These are phyloP conservation scores for Tuta absoluta DNA, from an alignment of 2,888 invertebrate species.

Conservation along the genomic window DNA sequence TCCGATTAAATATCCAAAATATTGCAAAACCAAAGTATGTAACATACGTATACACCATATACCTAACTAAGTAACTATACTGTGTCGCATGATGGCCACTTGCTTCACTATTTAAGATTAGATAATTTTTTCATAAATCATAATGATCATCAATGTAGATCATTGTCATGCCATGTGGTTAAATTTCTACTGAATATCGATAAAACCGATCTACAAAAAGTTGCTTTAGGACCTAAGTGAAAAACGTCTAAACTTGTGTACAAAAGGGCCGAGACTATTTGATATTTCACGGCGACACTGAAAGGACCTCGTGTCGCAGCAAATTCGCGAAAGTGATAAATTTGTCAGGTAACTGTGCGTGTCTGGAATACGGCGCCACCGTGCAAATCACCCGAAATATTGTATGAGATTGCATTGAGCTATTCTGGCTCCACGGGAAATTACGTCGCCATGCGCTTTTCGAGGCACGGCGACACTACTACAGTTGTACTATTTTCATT, in stretches of 20 bases:
- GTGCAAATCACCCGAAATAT: conserved; percentile 70
- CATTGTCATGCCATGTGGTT: background rate
- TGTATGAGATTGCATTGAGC: conserved; percentile 65
- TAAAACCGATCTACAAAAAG: too few relatives aligned
- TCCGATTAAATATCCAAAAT: too few relatives aligned
- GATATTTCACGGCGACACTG: conserved; percentile 18
- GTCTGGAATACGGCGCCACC: conserved; percentile 60
- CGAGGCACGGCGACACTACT: background rate
- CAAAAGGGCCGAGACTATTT: background rate
- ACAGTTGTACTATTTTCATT: background rate
- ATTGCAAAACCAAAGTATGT: too few relatives aligned
- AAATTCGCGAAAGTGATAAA: conserved; percentile 70
- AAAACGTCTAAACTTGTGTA: conserved; percentile 6
- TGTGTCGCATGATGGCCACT: too few relatives aligned
- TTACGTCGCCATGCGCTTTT: conserved; percentile 42
- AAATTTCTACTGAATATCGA: background rate
- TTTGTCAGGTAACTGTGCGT: conserved; percentile 74
- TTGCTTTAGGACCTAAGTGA: background rate
- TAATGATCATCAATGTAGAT: background rate
- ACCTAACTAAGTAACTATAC: too few relatives aligned
- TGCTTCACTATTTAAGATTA: too few relatives aligned
- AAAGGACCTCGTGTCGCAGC: conserved; percentile 20
- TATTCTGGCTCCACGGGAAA: conserved; percentile 53
- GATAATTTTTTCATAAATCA: too few relatives aligned
- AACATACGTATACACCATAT: too few relatives aligned